Base-by-base conservation (phyloP, 2,888 invertebrate species). In the Sphinx pinastri region DNA sequence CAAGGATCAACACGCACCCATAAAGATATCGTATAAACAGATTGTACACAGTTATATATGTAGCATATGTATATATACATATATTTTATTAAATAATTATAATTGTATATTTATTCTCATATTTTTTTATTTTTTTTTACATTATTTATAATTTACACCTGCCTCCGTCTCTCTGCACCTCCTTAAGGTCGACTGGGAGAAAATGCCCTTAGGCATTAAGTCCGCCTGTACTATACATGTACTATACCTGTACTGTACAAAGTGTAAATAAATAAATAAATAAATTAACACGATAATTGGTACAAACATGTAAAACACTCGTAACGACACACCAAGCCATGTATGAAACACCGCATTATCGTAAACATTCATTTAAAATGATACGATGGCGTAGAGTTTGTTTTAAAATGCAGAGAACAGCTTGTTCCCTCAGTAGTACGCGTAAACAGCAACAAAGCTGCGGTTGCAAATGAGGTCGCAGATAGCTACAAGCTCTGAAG, bases 381-480 rank as follows among this genome's bases (percentile, higher is more conserved):
- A 72, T 73, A 70, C 73, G 73, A 78, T 74, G 76, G 72, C 73
- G 78, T 79, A 78, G 79, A 52, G 16, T 82, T 80, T 74, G 79
- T 83, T 81, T 83, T 81, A 83, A 83, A 85, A 86, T 81, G 79
- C 79, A 76, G 77, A 74, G 81, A 83, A 79, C 79, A 82, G 81
- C 82, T 76, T 63, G 63, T 49, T 63, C 49, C 63, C 75, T 77
- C 81, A 75, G 78, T 80, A 76, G 77, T 79, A 73, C 78, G 79
- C 77, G 81, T 86, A 87, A 88, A 88, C 86, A 85, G 84, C 83
- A 86, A 89, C 87, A 88, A 87, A 87, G 83, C 88, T 81, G 83
- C 82, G 86, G 84, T 84, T 82, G 87, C 86, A 90, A 91, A 92
- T 90, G 90, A 90, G 90, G 90, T 92, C 86, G 87, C 82, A 88